Evolutionary conservation across 2,113 vertebrate species (phyloP).

Genomic region (Daphoenositta chrysoptera): DNA sequence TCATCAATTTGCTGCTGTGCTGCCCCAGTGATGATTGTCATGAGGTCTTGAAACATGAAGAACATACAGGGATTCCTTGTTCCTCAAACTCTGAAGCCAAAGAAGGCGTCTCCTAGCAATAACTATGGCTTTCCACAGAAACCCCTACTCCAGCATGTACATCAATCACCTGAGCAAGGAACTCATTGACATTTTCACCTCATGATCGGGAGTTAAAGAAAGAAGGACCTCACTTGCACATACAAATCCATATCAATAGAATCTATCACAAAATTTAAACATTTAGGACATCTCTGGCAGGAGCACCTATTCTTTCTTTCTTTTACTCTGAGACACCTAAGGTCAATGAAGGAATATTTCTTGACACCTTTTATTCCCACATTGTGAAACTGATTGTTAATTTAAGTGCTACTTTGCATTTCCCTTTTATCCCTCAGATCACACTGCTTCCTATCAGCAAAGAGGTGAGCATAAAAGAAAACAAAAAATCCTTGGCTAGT

Average conservation of each 20-base stretch:
- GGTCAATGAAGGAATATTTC: neutral
- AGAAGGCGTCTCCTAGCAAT: neutral
- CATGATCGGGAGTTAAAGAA: neutral
- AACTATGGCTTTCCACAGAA: neutral
- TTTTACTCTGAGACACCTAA: neutral
- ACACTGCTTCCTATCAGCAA: neutral
- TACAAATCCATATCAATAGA: neutral
- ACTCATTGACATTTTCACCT: accelerated
- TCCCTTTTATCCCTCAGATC: neutral
- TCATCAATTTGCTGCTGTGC: neutral
- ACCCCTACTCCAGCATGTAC: accelerated
- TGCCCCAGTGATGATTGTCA: neutral
- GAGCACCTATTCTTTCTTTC: neutral
- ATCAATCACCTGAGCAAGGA: neutral
- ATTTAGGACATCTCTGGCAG: neutral
- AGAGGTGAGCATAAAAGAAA: neutral
- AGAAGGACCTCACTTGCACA: neutral
- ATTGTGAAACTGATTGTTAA: neutral
- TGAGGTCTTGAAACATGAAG: neutral
- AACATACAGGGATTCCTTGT: accelerated
- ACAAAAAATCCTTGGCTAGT: neutral
- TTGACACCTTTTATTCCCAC: neutral
- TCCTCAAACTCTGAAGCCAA: neutral
- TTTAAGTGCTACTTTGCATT: neutral
- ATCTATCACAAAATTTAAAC: neutral